Evolutionary conservation across 2,797 vertebrate species (phyloP).

Genomic region (Staurois parvus): DNA sequence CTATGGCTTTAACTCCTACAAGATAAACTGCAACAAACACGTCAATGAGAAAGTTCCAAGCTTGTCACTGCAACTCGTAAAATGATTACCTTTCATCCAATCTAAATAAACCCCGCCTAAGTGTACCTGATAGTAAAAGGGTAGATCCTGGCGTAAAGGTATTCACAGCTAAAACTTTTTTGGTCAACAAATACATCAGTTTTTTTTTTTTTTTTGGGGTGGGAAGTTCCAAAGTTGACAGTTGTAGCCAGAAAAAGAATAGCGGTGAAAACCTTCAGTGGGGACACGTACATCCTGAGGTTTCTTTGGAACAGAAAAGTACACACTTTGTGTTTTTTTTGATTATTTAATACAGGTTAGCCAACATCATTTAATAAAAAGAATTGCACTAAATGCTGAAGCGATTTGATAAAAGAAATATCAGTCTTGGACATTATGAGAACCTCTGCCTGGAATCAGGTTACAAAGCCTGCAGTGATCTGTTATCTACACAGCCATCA

Average conservation of each 20-base stretch:
- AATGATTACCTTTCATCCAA: constrained; percentile 26
- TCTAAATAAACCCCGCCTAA: constrained; percentile 8
- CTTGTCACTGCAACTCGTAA: neutral
- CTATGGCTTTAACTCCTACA: too few relatives aligned
- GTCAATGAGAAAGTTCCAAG: neutral
- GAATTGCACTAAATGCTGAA: too few relatives aligned
- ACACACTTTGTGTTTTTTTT: too few relatives aligned
- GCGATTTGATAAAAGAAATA: neutral
- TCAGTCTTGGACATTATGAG: neutral
- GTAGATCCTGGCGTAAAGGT: neutral
- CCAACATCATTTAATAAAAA: too few relatives aligned
- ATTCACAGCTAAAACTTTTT: neutral
- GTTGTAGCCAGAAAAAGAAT: neutral
- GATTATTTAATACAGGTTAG: too few relatives aligned
- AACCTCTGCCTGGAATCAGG: neutral
- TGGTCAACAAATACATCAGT: too few relatives aligned
- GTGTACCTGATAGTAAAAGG: constrained; percentile 10
- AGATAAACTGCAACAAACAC: neutral
- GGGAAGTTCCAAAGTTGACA: neutral
- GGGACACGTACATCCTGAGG: neutral
- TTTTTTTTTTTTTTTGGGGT: too few relatives aligned
- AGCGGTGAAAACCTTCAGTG: neutral
- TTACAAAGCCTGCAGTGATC: neutral
- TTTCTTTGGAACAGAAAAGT: neutral
- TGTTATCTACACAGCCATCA: neutral